Evolutionary conservation across 2,797 vertebrate genomes (phyloP).

Genomic region (Nannoperca australis): DNA sequence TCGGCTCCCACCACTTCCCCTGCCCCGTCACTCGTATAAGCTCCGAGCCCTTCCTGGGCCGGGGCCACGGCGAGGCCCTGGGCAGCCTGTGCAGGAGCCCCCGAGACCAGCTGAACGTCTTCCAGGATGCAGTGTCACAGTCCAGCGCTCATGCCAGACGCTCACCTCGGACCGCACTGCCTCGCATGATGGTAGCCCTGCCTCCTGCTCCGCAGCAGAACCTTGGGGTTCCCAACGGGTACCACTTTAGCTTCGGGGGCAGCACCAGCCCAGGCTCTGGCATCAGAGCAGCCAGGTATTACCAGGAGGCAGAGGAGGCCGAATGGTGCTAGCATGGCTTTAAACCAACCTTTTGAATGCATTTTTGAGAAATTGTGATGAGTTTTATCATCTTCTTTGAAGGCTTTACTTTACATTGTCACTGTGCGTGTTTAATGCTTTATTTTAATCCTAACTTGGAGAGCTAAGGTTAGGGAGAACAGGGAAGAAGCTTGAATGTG

Average conservation of each 20-base stretch:
- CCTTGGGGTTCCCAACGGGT: constrained; percentile 91
- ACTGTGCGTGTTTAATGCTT: constrained; percentile 71
- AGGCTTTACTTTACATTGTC: constrained; percentile 78
- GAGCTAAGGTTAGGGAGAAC: constrained; percentile 27
- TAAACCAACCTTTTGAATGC: constrained; percentile 75
- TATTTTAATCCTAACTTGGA: constrained; percentile 55
- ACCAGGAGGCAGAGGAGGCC: constrained; percentile 90
- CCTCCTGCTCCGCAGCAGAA: constrained; percentile 89
- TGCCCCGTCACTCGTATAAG: constrained; percentile 87
- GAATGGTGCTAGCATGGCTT: constrained; percentile 96
- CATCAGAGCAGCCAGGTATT: constrained; percentile 86
- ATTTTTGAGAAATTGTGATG: constrained; percentile 86
- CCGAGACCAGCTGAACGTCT: constrained; percentile 89
- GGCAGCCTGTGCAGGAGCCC: constrained; percentile 76
- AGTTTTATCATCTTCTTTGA: constrained; percentile 94
- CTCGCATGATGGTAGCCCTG: constrained; percentile 86
- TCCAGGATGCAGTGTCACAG: constrained; percentile 86
- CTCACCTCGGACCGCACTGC: constrained; percentile 87
- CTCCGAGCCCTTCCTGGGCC: constrained; percentile 91
- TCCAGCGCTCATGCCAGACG: constrained; percentile 84
- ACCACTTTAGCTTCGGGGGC: constrained; percentile 89
- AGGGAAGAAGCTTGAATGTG: constrained; percentile 43
- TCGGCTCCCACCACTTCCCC: constrained; percentile 80
- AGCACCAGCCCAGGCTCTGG: constrained; percentile 82
- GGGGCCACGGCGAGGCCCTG: constrained; percentile 53